phyloP scores from a whole-genome alignment of 2,888 invertebrate species.

The Tribolium freemani region DNA sequence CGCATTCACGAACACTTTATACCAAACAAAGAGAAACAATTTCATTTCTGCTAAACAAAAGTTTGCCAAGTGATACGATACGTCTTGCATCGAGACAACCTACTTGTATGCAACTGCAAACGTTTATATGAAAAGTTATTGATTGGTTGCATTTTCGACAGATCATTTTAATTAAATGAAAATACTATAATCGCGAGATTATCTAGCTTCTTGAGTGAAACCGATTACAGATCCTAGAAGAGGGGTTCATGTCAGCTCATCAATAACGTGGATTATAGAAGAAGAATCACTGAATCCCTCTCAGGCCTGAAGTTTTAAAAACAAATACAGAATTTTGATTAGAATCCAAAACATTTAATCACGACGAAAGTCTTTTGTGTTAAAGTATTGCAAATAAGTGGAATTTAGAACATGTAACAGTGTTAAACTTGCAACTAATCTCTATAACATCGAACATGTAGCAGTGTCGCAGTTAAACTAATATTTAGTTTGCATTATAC shows the following conservation, averaged over 20 bases:
- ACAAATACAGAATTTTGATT: too few species aligned
- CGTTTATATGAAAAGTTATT: too few species aligned
- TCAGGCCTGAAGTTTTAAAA: too few species aligned
- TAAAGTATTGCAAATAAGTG: too few species aligned
- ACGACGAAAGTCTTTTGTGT: too few species aligned
- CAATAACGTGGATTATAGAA: background rate
- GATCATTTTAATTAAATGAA: background rate
- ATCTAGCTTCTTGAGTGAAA: background rate
- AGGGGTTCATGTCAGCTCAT: background rate
- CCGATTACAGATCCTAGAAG: background rate
- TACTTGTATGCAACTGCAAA: background rate
- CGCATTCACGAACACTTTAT: background rate
- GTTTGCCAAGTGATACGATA: background rate
- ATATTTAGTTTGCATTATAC: too few species aligned
- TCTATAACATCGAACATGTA: too few species aligned
- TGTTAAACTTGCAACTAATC: too few species aligned
- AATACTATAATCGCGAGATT: background rate
- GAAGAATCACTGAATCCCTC: background rate
- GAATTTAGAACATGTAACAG: too few species aligned
- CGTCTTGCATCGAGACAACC: background rate
- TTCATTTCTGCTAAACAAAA: background rate
- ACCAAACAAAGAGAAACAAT: background rate
- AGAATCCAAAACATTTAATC: too few species aligned
- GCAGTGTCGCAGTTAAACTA: too few species aligned
- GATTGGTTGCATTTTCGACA: background rate